These are phyloP conservation scores for Phocides pigmalion DNA, from an alignment of 1,140 invertebrate species.

Conservation along the genomic window DNA sequence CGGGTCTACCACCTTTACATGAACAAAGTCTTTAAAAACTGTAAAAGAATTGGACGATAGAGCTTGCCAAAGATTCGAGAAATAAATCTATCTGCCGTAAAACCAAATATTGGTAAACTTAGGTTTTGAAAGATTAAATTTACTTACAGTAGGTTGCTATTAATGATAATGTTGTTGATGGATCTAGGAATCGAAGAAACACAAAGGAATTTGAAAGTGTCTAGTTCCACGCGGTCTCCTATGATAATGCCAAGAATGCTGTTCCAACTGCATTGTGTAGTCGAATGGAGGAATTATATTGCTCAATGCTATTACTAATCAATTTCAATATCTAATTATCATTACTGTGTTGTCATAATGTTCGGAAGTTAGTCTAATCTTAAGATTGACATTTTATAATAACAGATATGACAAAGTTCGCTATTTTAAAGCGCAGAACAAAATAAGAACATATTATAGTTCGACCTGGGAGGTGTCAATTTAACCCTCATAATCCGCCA, in stretches of 20 bases:
- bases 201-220: constrained; percentile 15
- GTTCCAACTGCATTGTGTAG: background rate
- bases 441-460: no score
- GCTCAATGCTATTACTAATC: constrained; percentile 3
- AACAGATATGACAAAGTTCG: no score
- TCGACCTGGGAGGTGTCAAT: no score
- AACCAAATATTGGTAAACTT: no score
- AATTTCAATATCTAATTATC: constrained; percentile 18
- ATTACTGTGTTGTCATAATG: constrained; percentile 3
- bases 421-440: background rate
- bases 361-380: background rate
- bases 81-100: no score
- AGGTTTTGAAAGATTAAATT: background rate
- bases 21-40: no score
- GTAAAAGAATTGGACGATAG: no score
- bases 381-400: background rate
- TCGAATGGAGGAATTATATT: constrained; percentile 9
- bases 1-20: no score
- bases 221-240: background rate
- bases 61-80: no score
- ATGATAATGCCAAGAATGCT: constrained; percentile 14
- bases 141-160: background rate
- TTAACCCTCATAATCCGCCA: no score
- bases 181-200: constrained; percentile 5
- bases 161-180: background rate